Percentiles rank a stretch among this genome's conserved stretches.
Evolutionary conservation across 2,888 invertebrate species (phyloP).

Genomic region (Augochlorella aurata): DNA sequence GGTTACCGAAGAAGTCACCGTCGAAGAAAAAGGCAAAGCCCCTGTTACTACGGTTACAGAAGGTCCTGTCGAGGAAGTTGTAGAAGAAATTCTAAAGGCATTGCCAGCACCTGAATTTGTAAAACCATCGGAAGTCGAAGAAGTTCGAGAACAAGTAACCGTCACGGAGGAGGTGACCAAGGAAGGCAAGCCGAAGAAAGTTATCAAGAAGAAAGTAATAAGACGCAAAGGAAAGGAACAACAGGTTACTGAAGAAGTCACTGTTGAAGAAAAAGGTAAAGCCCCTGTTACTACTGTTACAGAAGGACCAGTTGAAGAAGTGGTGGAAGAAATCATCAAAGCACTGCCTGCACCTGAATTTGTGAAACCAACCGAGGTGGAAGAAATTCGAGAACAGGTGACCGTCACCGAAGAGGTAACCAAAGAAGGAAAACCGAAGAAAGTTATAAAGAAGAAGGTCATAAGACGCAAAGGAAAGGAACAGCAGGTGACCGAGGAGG

Average conservation of each 20-base stretch:
- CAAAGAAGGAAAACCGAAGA: slow-evolving; percentile 65
- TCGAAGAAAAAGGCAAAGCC: slow-evolving; percentile 74
- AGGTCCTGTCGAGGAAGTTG: not conserved
- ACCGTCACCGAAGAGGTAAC: slow-evolving; percentile 69
- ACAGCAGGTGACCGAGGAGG: slow-evolving; percentile 69
- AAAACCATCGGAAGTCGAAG: slow-evolving; percentile 70
- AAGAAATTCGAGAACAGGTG: slow-evolving; percentile 62
- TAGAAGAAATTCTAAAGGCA: slow-evolving; percentile 57
- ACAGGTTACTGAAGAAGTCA: slow-evolving; percentile 76
- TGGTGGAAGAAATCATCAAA: slow-evolving; percentile 62
- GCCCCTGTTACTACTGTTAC: slow-evolving; percentile 77
- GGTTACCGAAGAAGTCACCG: slow-evolving; percentile 66
- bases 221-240: slow-evolving; percentile 80
- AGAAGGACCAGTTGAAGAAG: slow-evolving; percentile 66
- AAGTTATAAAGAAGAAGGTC: slow-evolving; percentile 72
- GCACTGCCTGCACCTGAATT: slow-evolving; percentile 53
- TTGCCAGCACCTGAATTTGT: slow-evolving; percentile 71
- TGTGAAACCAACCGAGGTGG: slow-evolving; percentile 78
- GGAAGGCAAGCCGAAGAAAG: slow-evolving; percentile 65
- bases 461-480: slow-evolving; percentile 63
- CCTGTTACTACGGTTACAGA: slow-evolving; percentile 29
- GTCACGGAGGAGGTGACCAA: slow-evolving; percentile 76
- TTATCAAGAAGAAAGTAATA: slow-evolving; percentile 78
- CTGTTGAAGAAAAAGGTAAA: slow-evolving; percentile 64
- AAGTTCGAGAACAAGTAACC: slow-evolving; percentile 76